Percentiles rank a stretch among this genome's conserved stretches.
These are phyloP conservation scores for Diaphora mendica DNA, from an alignment of 2,888 invertebrate species.

Conservation along the genomic window DNA sequence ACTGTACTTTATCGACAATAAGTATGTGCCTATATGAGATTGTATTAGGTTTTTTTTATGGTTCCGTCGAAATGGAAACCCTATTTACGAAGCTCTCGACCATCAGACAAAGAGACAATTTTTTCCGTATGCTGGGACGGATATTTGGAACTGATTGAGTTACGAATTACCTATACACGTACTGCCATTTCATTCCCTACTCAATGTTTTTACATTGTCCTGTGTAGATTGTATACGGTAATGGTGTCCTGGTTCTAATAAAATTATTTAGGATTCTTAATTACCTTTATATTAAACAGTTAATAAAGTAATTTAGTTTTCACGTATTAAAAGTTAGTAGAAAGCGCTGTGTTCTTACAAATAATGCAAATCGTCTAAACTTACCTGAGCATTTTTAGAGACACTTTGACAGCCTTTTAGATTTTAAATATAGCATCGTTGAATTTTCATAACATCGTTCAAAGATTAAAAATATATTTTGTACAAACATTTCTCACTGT, in stretches of 20 bases:
- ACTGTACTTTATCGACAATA: constrained; percentile 52
- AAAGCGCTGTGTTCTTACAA: constrained; percentile 1
- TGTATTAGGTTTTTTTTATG: constrained; percentile 52
- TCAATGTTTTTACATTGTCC: not conserved
- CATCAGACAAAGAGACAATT: constrained; percentile 25
- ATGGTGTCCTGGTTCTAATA: not conserved
- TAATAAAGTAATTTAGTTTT: not conserved
- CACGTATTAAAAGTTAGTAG: not conserved
- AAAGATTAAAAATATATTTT: constrained; percentile 42
- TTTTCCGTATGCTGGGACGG: constrained; percentile 16
- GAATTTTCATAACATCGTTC: constrained; percentile 36
- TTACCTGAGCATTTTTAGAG: constrained; percentile 15
- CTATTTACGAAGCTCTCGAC: constrained; percentile 36
- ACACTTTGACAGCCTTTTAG: constrained; percentile 23
- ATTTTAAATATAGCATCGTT: constrained; percentile 37
- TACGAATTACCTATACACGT: constrained; percentile 14
- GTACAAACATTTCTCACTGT: constrained; percentile 37
- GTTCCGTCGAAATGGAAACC: constrained; percentile 38
- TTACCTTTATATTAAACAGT: not conserved
- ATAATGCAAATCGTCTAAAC: constrained; percentile 8
- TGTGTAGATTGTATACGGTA: not conserved
- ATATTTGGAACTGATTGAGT: constrained; percentile 24
- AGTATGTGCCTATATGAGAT: constrained; percentile 51
- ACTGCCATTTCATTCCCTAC: not conserved
- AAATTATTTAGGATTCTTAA: not conserved